Evolutionary conservation across 2,888 invertebrate genomes (phyloP).

Genomic region (Luperina testacea): DNA sequence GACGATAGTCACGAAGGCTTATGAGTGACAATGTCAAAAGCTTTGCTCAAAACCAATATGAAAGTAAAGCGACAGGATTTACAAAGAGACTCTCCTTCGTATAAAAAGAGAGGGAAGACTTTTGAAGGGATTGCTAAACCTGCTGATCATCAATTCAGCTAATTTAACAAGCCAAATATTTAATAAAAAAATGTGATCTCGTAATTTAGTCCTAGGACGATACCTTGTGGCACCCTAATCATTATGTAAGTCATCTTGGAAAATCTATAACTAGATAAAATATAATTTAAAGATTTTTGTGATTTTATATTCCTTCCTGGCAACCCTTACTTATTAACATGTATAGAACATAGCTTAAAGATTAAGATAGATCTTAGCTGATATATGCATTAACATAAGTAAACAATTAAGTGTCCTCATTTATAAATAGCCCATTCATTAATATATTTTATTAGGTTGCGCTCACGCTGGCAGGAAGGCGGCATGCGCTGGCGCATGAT

Average conservation of each 20-base stretch:
- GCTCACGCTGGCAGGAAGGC: conserved; percentile 41
- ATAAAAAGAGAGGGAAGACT: not conserved
- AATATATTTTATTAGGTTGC: conserved; percentile 56
- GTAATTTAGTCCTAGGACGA: not conserved
- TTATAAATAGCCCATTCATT: conserved; percentile 61
- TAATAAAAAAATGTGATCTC: not conserved
- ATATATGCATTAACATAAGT: conserved; percentile 64
- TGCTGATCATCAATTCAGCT: not conserved
- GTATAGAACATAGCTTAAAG: conserved; percentile 39
- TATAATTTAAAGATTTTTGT: not conserved
- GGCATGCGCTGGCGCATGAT: conserved; percentile 39
- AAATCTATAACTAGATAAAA: not conserved
- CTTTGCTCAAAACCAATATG: not conserved
- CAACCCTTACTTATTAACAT: conserved; percentile 53
- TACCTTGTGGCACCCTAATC: not conserved
- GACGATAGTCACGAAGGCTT: not conserved
- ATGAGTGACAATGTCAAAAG: not conserved
- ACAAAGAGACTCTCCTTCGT: not conserved
- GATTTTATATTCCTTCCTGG: conserved; percentile 4
- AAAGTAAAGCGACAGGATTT: not conserved
- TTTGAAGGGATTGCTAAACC: not conserved
- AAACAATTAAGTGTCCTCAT: conserved; percentile 60
- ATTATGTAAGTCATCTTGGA: too few species aligned
- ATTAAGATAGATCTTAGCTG: conserved; percentile 58
- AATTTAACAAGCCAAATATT: not conserved